These are phyloP conservation scores for Julus scandinavius DNA, from an alignment of 2,888 invertebrate genomes.

Conservation along the genomic window DNA sequence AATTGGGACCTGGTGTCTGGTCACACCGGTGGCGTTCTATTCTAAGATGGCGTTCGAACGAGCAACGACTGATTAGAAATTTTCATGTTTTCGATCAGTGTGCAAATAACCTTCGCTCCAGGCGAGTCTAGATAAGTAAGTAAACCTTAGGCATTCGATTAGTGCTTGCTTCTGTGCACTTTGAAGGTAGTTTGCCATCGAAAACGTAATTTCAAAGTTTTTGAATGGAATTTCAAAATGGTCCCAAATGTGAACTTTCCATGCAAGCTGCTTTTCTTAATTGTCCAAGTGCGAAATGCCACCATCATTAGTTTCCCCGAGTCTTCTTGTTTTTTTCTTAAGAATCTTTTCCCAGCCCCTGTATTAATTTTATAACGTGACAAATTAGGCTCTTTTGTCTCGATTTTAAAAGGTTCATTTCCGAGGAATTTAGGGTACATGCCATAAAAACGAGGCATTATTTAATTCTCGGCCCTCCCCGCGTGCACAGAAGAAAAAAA, in stretches of 20 bases:
- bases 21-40: not conserved
- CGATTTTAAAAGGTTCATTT: conserved; percentile 34
- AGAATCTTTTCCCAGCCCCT: not conserved
- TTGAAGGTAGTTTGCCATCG: not conserved
- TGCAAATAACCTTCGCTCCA: conserved; percentile 17
- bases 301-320: not conserved
- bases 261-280: not conserved
- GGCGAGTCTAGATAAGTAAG: not conserved
- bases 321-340: not conserved
- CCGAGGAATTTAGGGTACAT: conserved; percentile 36
- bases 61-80: conserved; percentile 46
- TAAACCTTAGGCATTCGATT: not conserved
- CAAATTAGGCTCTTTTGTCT: conserved; percentile 46
- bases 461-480: conserved; percentile 17
- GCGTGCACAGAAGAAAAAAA: not conserved
- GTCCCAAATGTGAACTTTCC: not conserved
- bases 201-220: not conserved
- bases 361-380: conserved; percentile 37
- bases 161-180: not conserved
- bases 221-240: not conserved
- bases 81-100: not conserved
- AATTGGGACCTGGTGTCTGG: not conserved
- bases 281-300: not conserved
- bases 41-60: not conserved
- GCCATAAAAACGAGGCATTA: conserved; percentile 38